Evolutionary conservation across 2,888 invertebrate genomes (phyloP).

Genomic region (Cremastinae sp.): DNA sequence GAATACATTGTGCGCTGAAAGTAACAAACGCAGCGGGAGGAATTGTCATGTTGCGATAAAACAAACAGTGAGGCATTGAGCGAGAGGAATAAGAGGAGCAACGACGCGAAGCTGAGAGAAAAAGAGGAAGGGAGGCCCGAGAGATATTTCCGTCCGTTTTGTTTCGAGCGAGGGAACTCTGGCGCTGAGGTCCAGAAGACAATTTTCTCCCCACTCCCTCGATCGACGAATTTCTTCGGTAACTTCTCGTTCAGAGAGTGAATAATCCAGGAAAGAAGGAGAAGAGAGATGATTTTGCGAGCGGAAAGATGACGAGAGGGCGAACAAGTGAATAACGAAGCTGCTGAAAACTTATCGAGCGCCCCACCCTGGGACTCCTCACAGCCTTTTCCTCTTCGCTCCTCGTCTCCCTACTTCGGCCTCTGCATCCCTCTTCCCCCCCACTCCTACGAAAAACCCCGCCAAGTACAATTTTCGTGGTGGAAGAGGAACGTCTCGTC

Average conservation of each 20-base stretch:
- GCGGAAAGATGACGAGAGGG: slow-evolving; percentile 21
- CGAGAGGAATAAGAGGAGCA: slow-evolving; percentile 35
- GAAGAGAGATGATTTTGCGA: slow-evolving; percentile 42
- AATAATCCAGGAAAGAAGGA: slow-evolving; percentile 28
- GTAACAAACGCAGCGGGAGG: slow-evolving; percentile 34
- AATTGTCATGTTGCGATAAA: slow-evolving; percentile 32
- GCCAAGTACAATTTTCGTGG: slow-evolving; percentile 46
- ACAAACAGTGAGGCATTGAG: slow-evolving; percentile 13
- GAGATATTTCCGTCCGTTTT: slow-evolving; percentile 60
- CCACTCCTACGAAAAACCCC: slow-evolving; percentile 50
- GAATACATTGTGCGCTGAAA: slow-evolving; percentile 9
- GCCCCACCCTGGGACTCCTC: slow-evolving; percentile 37
- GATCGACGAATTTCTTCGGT: slow-evolving; percentile 51
- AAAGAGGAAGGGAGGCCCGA: slow-evolving; percentile 20
- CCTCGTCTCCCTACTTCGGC: slow-evolving; percentile 67
- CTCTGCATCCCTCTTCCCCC: slow-evolving; percentile 46
- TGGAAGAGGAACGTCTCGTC: slow-evolving; percentile 54
- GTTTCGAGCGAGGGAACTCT: slow-evolving; percentile 40
- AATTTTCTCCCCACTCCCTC: slow-evolving; percentile 51
- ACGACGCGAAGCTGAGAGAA: slow-evolving; percentile 39
- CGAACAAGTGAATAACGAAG: slow-evolving; percentile 12
- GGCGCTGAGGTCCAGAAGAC: slow-evolving; percentile 36
- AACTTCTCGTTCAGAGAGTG: slow-evolving; percentile 23
- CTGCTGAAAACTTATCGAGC: background rate
- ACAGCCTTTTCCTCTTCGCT: too few relatives aligned